Conservation (phyloP, 2,888 invertebrate species). For the Pollenia angustigena region DNA sequence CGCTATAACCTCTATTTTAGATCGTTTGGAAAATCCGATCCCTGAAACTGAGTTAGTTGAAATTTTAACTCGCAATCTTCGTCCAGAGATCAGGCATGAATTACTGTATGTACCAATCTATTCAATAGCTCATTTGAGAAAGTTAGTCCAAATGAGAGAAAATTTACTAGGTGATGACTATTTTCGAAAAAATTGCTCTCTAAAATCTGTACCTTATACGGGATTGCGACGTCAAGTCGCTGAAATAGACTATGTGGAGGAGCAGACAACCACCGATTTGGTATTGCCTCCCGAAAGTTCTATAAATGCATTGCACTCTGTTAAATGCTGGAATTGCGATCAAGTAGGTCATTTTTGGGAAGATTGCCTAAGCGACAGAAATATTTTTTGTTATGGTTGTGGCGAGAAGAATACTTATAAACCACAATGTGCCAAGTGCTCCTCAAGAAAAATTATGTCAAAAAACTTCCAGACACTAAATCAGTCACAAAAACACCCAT, state of each 20-base stretch:
- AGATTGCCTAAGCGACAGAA: slow-evolving; percentile 13
- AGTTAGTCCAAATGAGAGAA: slow-evolving; percentile 55
- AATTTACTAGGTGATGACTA: slow-evolving; percentile 43
- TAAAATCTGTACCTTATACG: no score
- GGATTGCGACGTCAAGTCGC: no score
- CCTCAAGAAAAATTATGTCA: not conserved
- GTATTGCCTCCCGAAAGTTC: not conserved
- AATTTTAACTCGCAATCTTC: slow-evolving; percentile 43
- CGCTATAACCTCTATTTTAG: slow-evolving; percentile 4
- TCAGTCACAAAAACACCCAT: not conserved
- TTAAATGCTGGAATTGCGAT: slow-evolving; percentile 50
- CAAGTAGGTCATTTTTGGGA: slow-evolving; percentile 38
- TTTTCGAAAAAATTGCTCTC: not conserved
- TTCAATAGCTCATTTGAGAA: slow-evolving; percentile 56
- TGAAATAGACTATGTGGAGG: not conserved
- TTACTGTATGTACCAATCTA: slow-evolving; percentile 52
- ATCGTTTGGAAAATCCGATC: not conserved
- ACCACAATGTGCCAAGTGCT: slow-evolving; percentile 4
- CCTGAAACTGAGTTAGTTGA: slow-evolving; percentile 50
- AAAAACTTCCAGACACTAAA: slow-evolving; percentile 12
- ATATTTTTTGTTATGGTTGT: slow-evolving; percentile 46
- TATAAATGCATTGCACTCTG: not conserved
- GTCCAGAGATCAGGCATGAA: slow-evolving; percentile 49
- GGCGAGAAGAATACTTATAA: slow-evolving; percentile 25
- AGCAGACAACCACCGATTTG: not conserved